These are phyloP conservation scores for Dendroctonus ponderosae DNA, from an alignment of 1,140 invertebrate genomes.

Conservation along the genomic window DNA sequence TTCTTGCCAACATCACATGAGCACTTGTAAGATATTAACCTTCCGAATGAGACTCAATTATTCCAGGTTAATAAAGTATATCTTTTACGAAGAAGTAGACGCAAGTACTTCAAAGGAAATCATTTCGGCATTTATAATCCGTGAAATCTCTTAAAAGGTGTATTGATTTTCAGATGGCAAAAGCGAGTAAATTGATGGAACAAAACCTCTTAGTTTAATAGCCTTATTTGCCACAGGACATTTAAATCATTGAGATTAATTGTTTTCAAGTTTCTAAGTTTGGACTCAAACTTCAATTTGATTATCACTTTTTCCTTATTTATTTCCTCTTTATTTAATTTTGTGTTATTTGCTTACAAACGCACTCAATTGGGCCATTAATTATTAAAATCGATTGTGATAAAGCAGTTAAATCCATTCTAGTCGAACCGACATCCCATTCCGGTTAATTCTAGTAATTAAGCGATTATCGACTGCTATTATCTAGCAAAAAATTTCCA, in stretches of 20 bases:
- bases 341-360: too few species aligned
- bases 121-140: slow-evolving; percentile 10
- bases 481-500: not conserved
- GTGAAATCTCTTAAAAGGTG: slow-evolving; percentile 7
- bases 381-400: slow-evolving; percentile 3
- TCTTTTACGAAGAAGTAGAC: too few species aligned
- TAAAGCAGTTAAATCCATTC: slow-evolving; percentile 14
- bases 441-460: slow-evolving; percentile 9
- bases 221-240: slow-evolving; percentile 7
- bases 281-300: too few species aligned
- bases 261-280: too few species aligned
- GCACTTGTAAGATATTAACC: too few species aligned
- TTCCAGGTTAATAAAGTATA: too few species aligned
- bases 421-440: slow-evolving; percentile 7
- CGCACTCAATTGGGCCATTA: not conserved
- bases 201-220: slow-evolving; percentile 3
- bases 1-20: too few species aligned
- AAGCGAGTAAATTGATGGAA: not conserved
- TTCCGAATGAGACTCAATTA: too few species aligned
- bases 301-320: too few species aligned
- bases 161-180: slow-evolving; percentile 12
- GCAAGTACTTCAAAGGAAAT: slow-evolving; percentile 5
- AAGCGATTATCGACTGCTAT: slow-evolving; percentile 6
- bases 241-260: not conserved
- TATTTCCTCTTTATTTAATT: too few species aligned